Conservation (phyloP, 1,140 invertebrate species). For the Diorhabda sublineata region DNA sequence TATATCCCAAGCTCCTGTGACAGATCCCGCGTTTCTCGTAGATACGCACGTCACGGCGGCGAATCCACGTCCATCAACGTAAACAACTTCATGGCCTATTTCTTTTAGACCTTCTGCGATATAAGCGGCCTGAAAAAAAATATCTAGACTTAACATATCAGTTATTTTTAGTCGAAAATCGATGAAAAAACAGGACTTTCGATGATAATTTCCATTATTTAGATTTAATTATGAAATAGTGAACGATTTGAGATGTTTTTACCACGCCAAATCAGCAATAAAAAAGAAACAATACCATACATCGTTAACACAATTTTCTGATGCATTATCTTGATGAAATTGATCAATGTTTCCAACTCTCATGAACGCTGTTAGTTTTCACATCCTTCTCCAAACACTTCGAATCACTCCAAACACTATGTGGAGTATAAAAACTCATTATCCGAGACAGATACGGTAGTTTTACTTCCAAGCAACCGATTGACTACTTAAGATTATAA, state of each 20-base stretch:
- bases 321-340: too few species aligned
- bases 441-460: constrained; percentile 84
- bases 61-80: constrained; percentile 50
- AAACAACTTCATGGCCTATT: constrained; percentile 51
- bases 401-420: neutral
- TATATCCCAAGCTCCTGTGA: constrained; percentile 56
- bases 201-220: too few species aligned
- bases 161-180: too few species aligned
- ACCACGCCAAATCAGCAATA: too few species aligned
- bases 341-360: neutral
- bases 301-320: too few species aligned
- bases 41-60: constrained; percentile 53
- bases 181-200: too few species aligned
- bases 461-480: constrained; percentile 76
- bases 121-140: constrained; percentile 39
- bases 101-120: constrained; percentile 45
- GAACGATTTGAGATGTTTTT: too few species aligned
- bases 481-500: constrained; percentile 56
- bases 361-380: neutral
- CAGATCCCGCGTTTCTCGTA: constrained; percentile 31
- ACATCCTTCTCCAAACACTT: neutral
- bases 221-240: too few species aligned
- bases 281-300: too few species aligned
- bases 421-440: constrained; percentile 45
- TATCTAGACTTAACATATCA: too few species aligned